Base-by-base conservation (phyloP, 2,797 vertebrate species). In the Cuculus canorus region DNA sequence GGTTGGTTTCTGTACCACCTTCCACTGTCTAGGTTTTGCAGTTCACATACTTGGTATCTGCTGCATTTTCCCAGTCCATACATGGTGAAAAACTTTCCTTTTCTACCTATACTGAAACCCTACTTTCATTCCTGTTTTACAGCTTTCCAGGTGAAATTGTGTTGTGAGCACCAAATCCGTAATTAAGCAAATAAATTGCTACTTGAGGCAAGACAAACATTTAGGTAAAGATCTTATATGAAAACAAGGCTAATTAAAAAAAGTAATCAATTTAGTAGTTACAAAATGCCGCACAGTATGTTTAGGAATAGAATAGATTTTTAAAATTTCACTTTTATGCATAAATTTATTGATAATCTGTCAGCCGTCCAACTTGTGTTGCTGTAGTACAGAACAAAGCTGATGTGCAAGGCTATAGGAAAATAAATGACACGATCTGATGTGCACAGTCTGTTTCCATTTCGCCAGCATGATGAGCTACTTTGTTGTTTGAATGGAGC, bases 401-500 rank as follows among this genome's bases (percentile, higher is more conserved):
- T 32, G 81, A 68, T 57, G 37, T 52, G 19, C 33, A 5, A 53
- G 45, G 56, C 52, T 5, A 1, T 4, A 69, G 82, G 56, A 79
- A 61, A 85, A 78, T 39, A 89, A 86, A 86, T 82, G 52, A 43
- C 48, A 23, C 37, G 8, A 24, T 39, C 53, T 70, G 75, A 88
- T 94, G 76, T 86, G 48, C 61, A 33, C 32, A 43, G 68, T 65
- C 65, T 86, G 90, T 41, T 94, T 95, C 77, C 28, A 5, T 54
- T 63, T 48, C n/a, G 5, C 39, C 8, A 1, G 43, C 2, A 1
- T 65, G 72, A 78, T 69, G 78, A 89, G 66, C 66, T 78, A 11
- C 81, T 75, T 88, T 53, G 70, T 72, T 47, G 50, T 96, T 70
- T 78, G 91, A 87, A 33, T 84, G 82, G 56, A 90, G 75, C 63